Percentiles rank a stretch among this genome's conserved stretches.
phyloP scores from a whole-genome alignment of 2,888 invertebrate genomes.

The Monopis laevigella region DNA sequence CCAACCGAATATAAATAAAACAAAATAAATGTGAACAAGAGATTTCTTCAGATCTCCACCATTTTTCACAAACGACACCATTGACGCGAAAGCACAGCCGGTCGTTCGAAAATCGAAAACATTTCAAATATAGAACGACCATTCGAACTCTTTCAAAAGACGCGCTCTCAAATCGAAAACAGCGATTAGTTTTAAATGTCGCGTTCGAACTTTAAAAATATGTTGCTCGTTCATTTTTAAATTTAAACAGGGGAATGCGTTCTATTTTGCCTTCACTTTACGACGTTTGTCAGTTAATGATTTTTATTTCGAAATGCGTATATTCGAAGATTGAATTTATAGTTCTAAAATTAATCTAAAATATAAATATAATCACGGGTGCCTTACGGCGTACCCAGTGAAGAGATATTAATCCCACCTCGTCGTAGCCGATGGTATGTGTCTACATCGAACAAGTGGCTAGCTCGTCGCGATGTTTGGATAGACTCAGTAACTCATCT shows the following conservation, averaged over 20 bases:
- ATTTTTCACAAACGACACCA: slow-evolving; percentile 35
- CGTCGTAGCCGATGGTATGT: too few relatives aligned
- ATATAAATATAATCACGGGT: too few relatives aligned
- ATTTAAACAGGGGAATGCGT: slow-evolving; percentile 55
- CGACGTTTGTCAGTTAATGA: slow-evolving; percentile 59
- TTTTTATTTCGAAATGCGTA: slow-evolving; percentile 31
- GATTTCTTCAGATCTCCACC: slow-evolving; percentile 32
- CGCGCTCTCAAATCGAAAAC: slow-evolving; percentile 56
- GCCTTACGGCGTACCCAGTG: too few relatives aligned
- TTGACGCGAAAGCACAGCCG: slow-evolving; percentile 40
- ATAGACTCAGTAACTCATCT: too few relatives aligned
- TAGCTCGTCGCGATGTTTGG: too few relatives aligned
- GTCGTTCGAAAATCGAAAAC: slow-evolving; percentile 59
- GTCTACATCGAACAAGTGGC: too few relatives aligned
- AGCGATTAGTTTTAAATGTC: slow-evolving; percentile 64
- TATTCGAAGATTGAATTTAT: slow-evolving; percentile 45
- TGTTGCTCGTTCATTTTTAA: slow-evolving; percentile 60
- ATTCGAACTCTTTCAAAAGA: slow-evolving; percentile 59
- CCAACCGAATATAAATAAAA: too few relatives aligned
- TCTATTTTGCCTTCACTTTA: slow-evolving; percentile 59
- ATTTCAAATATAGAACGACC: slow-evolving; percentile 59
- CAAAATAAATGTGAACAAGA: slow-evolving; percentile 24
- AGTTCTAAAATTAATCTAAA: too few relatives aligned
- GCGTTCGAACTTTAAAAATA: slow-evolving; percentile 65
- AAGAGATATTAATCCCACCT: too few relatives aligned